phyloP scores from a whole-genome alignment of 2,113 vertebrate species.

The Petaurus breviceps region DNA sequence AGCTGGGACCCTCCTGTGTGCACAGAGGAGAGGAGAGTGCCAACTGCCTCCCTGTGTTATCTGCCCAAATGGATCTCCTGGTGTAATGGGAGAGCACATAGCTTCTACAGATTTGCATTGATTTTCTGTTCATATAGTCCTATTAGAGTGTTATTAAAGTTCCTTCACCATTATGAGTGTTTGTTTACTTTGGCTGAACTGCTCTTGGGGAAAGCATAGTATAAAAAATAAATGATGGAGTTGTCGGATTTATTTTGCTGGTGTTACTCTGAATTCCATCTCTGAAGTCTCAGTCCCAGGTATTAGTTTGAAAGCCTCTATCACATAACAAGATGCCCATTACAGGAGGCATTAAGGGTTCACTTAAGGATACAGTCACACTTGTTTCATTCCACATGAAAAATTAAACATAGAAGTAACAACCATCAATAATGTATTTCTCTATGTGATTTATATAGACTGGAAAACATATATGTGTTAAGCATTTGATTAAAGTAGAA shows the following conservation, averaged over 20 bases:
- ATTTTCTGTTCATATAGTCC: conserved; percentile 51
- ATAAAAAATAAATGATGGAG: conserved; percentile 54
- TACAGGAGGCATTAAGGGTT: conserved; percentile 48
- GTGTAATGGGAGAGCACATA: conserved; percentile 28
- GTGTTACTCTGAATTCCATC: conserved; percentile 46
- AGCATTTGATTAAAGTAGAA: conserved; percentile 47
- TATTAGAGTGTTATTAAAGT: conserved; percentile 47
- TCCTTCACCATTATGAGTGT: conserved; percentile 51
- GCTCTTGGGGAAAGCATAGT: conserved; percentile 32
- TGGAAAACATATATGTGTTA: conserved; percentile 35
- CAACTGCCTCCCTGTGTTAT: conserved; percentile 3
- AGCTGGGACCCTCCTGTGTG: not conserved
- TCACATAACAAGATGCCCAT: conserved; percentile 46
- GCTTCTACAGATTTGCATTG: conserved; percentile 48
- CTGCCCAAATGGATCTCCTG: conserved; percentile 31
- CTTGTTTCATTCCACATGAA: conserved; percentile 33
- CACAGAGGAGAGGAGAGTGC: not conserved
- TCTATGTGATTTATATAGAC: conserved; percentile 25
- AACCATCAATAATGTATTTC: conserved; percentile 42
- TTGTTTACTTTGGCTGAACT: conserved; percentile 65
- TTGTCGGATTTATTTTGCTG: conserved; percentile 53
- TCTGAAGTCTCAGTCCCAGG: not conserved
- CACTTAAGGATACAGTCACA: conserved; percentile 32
- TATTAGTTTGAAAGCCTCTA: conserved; percentile 58
- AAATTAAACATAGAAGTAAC: conserved; percentile 66